These are phyloP conservation scores for Trachelus tabidus DNA, from an alignment of 2,888 invertebrate genomes.

Conservation along the genomic window DNA sequence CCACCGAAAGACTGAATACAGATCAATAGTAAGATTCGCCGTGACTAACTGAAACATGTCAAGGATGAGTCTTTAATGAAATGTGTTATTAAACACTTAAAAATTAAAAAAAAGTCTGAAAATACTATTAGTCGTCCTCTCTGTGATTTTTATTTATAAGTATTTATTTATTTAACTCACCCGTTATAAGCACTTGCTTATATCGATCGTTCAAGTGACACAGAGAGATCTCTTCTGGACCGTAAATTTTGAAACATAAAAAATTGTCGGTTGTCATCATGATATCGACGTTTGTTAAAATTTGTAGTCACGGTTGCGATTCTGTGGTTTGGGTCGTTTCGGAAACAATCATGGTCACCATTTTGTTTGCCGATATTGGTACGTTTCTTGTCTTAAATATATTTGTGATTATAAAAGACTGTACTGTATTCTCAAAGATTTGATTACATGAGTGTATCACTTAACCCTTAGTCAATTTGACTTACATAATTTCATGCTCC, in stretches of 20 bases:
- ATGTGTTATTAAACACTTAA: not conserved
- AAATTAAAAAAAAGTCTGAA: not conserved
- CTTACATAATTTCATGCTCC: not conserved
- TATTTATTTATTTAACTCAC: not conserved
- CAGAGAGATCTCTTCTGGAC: not conserved
- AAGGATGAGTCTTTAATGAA: not conserved
- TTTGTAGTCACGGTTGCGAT: slow-evolving; percentile 16
- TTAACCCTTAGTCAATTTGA: not conserved
- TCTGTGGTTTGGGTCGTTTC: slow-evolving; percentile 10
- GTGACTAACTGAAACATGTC: not conserved
- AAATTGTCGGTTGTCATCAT: not conserved
- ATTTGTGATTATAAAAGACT: not conserved
- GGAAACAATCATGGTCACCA: slow-evolving; percentile 6
- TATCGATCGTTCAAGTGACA: not conserved
- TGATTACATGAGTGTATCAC: not conserved
- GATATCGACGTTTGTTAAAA: slow-evolving; percentile 5
- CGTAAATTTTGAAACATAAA: not conserved
- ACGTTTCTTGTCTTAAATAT: not conserved
- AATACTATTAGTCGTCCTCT: not conserved
- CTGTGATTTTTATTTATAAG: not conserved
- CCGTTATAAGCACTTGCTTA: not conserved
- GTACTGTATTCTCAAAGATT: not conserved
- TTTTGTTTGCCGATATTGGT: slow-evolving; percentile 7
- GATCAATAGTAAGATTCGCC: not conserved
- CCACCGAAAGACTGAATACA: not conserved